phyloP scores from a whole-genome alignment of 2,888 invertebrate species.

The Hirtodrosophila duncani region DNA sequence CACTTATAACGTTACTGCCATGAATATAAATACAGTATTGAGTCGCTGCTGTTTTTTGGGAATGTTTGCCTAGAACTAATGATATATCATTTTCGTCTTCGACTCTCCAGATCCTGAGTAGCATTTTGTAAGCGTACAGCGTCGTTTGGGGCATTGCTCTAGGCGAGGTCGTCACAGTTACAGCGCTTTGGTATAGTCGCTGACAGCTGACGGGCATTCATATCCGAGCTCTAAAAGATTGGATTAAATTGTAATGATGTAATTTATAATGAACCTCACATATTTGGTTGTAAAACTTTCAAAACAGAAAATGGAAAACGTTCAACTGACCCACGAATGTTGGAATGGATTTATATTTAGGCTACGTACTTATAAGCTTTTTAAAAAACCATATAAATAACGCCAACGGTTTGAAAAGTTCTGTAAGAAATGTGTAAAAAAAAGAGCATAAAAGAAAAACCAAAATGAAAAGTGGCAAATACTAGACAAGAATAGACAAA shows the following conservation, averaged over 20 bases:
- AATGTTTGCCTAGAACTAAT: conserved; percentile 59
- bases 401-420: conserved; percentile 77
- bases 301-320: conserved; percentile 20
- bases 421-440: conserved; percentile 63
- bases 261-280: no score
- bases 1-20: conserved; percentile 58
- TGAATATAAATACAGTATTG: conserved; percentile 61
- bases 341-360: not conserved
- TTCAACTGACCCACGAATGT: conserved; percentile 6
- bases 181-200: conserved; percentile 72
- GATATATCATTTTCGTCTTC: conserved; percentile 38
- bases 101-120: conserved; percentile 48
- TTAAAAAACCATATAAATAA: conserved; percentile 74
- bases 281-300: no score
- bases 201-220: conserved; percentile 77
- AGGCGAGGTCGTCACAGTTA: conserved; percentile 55
- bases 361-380: conserved; percentile 51
- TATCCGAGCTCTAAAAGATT: conserved; percentile 76
- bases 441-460: conserved; percentile 17
- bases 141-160: conserved; percentile 18
- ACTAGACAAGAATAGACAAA: not conserved
- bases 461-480: conserved; percentile 3
- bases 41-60: conserved; percentile 45
- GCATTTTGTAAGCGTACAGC: conserved; percentile 10
- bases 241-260: no score